These are phyloP conservation scores for Punctoribates punctum DNA, from an alignment of 2,888 invertebrate species.

Conservation along the genomic window DNA sequence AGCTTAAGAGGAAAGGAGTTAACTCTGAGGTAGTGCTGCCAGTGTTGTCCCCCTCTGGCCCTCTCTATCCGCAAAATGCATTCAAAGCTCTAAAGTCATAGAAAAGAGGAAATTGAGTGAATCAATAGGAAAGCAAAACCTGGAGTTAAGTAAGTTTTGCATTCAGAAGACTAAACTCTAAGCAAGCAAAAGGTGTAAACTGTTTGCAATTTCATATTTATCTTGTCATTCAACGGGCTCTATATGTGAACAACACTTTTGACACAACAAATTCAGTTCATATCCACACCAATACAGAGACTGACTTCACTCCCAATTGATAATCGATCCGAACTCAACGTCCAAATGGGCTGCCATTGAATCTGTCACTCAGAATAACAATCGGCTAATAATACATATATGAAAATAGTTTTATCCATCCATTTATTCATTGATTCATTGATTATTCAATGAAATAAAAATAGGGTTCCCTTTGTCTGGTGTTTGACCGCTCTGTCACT, in stretches of 20 bases:
- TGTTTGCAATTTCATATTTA: neutral
- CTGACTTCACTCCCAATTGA: neutral
- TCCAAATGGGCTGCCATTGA: conserved; percentile 7
- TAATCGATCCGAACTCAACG: conserved; percentile 5
- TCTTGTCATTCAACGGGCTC: neutral
- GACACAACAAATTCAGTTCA: neutral
- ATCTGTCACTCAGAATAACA: conserved; percentile 3
- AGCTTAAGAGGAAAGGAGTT: too few relatives aligned
- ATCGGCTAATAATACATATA: neutral
- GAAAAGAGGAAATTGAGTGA: conserved; percentile 35
- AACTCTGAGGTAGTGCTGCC: too few relatives aligned
- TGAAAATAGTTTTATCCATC: neutral
- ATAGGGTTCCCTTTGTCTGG: neutral
- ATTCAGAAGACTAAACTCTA: neutral
- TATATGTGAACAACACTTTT: conserved; percentile 3
- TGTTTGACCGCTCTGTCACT: conserved; percentile 15
- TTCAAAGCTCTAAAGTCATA: neutral
- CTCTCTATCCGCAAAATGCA: too few relatives aligned
- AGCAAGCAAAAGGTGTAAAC: conserved; percentile 11
- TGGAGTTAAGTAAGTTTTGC: conserved; percentile 36
- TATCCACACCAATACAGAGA: neutral
- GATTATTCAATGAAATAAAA: neutral
- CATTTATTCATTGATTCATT: conserved; percentile 19
- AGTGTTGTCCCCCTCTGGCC: too few relatives aligned
- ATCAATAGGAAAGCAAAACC: conserved; percentile 34